Percentiles rank a stretch among this genome's conserved stretches.
Evolutionary conservation across 2,888 invertebrate genomes (phyloP).

Genomic region (Conops quadrifasciatus): DNA sequence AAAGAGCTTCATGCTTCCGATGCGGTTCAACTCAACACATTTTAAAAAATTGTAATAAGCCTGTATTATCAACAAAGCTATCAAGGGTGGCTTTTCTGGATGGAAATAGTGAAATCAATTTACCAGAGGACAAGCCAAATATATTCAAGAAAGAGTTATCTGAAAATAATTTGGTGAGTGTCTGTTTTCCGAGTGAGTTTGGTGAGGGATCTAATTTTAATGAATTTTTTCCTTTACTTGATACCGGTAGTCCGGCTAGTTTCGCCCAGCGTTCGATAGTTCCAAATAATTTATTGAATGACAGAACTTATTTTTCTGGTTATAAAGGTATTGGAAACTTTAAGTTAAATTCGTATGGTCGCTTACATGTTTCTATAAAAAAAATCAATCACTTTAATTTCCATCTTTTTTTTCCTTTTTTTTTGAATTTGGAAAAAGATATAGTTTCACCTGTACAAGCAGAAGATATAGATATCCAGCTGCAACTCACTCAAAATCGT

Average conservation of each 20-base stretch:
- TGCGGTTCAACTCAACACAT: no score
- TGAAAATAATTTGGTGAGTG: no score
- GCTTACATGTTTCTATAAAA: background rate
- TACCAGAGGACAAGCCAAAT: no score
- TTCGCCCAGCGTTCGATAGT: background rate
- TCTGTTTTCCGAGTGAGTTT: no score
- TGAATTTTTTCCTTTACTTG: background rate
- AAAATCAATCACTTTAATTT: background rate
- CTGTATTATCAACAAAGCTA: no score
- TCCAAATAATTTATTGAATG: conserved; percentile 14
- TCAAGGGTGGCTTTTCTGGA: no score
- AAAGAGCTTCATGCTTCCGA: no score
- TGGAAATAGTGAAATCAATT: no score
- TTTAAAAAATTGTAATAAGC: no score
- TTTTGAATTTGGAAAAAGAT: no score
- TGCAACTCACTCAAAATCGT: conserved; percentile 35
- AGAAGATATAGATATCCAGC: conserved; percentile 38
- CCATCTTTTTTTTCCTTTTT: background rate
- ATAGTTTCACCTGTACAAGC: conserved; percentile 27
- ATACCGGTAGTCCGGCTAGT: conserved; percentile 29
- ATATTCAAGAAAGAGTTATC: no score
- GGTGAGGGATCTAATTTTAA: no score
- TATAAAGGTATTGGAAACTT: background rate
- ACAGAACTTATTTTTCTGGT: conserved; percentile 2
- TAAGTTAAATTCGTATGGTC: conserved; percentile 11